phyloP scores from a whole-genome alignment of 2,797 vertebrate species.

The Chlorospingus semifuscus region DNA sequence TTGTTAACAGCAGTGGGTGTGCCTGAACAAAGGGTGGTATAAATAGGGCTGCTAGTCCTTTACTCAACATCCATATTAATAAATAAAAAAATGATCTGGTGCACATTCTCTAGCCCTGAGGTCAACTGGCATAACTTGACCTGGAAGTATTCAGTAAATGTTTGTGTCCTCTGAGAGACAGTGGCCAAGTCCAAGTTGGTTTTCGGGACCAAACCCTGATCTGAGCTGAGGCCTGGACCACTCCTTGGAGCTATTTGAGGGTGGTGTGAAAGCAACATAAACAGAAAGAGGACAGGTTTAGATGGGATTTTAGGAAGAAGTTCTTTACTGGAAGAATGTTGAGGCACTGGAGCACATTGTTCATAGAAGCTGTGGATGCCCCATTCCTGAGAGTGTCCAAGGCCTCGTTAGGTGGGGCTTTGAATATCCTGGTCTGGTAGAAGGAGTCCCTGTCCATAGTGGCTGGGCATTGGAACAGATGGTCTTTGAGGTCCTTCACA shows the following conservation, averaged over 20 bases:
- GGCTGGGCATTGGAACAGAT: background rate
- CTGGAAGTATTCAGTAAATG: background rate
- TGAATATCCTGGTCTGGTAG: background rate
- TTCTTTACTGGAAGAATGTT: background rate
- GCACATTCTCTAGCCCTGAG: background rate
- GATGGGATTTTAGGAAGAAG: background rate
- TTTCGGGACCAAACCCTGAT: background rate
- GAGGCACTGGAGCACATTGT: background rate
- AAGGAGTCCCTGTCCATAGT: background rate
- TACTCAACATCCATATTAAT: background rate
- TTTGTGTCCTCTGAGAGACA: background rate
- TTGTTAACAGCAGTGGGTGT: background rate
- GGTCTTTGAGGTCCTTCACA: background rate
- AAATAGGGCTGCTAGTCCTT: background rate
- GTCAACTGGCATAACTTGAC: background rate
- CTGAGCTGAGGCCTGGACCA: background rate
- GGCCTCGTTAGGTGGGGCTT: background rate
- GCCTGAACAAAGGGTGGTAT: background rate
- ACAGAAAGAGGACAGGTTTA: background rate
- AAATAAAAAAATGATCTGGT: background rate
- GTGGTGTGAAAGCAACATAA: background rate
- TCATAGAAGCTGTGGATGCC: background rate
- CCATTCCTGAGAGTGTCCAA: background rate
- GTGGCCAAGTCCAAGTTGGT: background rate
- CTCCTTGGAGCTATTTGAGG: background rate